phyloP scores from a whole-genome alignment of 2,888 invertebrate genomes.

The Drosophila quasianomalipes region DNA sequence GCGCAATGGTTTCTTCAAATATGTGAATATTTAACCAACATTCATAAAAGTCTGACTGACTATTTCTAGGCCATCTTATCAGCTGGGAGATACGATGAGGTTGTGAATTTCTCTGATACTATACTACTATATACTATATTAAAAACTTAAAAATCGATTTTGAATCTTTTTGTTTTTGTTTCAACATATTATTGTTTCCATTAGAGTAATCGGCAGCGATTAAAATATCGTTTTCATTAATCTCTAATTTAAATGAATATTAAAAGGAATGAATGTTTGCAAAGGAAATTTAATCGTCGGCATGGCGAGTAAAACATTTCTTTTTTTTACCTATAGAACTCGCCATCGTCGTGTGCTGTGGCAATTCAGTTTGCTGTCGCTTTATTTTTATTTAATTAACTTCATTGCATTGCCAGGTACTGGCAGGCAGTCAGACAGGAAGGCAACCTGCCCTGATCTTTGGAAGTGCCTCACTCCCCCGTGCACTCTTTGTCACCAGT shows the following conservation, averaged over 20 bases:
- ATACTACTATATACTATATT: too few relatives aligned
- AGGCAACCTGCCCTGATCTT: slow-evolving; percentile 42
- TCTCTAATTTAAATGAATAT: not conserved
- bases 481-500: slow-evolving; percentile 16
- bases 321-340: slow-evolving; percentile 15
- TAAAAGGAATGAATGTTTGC: not conserved
- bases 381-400: slow-evolving; percentile 79
- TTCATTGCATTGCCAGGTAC: slow-evolving; percentile 66
- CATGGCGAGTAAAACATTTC: not conserved
- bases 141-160: not conserved
- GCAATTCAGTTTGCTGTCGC: slow-evolving; percentile 73
- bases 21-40: not conserved
- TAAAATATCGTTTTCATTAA: not conserved
- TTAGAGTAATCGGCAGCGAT: not conserved
- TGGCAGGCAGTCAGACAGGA: slow-evolving; percentile 18
- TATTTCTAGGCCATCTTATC: too few relatives aligned
- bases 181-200: not conserved
- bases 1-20: not conserved
- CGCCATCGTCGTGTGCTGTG: slow-evolving; percentile 36
- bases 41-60: too few relatives aligned
- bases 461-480: slow-evolving; percentile 1
- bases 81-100: too few relatives aligned
- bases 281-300: not conserved
- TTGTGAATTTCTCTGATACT: too few relatives aligned
- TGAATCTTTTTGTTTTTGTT: not conserved